These are phyloP conservation scores for Porites divaricata DNA, from an alignment of 92 coral and sea anemone genomes.

Conservation along the genomic window DNA sequence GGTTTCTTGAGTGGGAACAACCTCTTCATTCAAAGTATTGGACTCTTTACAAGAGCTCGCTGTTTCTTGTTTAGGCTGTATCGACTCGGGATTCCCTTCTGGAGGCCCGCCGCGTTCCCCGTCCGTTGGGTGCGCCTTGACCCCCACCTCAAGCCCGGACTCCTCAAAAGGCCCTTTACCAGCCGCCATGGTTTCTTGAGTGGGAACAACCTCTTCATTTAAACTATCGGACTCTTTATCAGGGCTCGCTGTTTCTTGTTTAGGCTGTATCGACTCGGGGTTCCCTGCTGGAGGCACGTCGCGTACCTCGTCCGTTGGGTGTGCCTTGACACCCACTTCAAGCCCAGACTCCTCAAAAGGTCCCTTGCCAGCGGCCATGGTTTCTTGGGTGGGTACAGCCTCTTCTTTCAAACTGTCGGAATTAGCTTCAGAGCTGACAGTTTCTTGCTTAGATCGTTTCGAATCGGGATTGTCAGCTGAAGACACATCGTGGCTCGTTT, in stretches of 20 bases:
- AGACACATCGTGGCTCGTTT: neutral
- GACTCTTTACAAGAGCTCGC: neutral
- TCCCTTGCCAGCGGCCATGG: neutral
- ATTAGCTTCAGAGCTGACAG: neutral
- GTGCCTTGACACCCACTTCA: neutral
- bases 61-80: neutral
- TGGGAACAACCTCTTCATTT: conserved; percentile 1
- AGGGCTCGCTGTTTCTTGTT: neutral
- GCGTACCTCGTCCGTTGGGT: neutral
- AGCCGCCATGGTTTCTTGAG: conserved; percentile 32
- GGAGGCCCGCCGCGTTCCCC: too few species aligned
- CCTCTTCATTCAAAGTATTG: neutral
- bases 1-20: neutral
- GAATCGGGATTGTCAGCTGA: neutral
- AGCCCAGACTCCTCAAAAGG: neutral
- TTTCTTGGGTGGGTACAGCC: neutral
- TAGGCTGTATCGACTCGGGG: neutral
- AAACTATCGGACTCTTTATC: neutral
- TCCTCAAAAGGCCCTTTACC: conserved; percentile 42
- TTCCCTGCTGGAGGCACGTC: neutral
- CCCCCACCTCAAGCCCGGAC: conserved; percentile 7
- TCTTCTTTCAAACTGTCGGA: conserved; percentile 6
- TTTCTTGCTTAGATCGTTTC: neutral
- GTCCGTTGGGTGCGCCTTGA: neutral
- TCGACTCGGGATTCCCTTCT: too few species aligned